Evolutionary conservation across 2,797 vertebrate species (phyloP).

Genomic region (Etheostoma perlongum): DNA sequence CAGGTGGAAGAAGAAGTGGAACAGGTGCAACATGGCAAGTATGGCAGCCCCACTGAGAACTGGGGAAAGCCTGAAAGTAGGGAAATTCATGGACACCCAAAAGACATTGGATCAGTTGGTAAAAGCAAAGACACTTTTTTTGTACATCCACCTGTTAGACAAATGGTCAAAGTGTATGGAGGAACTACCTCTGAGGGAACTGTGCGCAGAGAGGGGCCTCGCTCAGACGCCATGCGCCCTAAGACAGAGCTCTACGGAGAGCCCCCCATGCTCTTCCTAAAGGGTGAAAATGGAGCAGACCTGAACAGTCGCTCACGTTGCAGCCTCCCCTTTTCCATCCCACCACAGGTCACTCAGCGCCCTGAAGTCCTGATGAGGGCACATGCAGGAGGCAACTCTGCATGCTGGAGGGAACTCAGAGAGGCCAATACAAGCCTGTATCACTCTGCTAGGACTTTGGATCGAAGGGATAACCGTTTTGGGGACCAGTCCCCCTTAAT

Average conservation of each 20-base stretch:
- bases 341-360: slow-evolving; percentile 71
- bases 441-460: slow-evolving; percentile 81
- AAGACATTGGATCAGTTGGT: slow-evolving; percentile 45
- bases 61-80: slow-evolving; percentile 59
- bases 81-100: slow-evolving; percentile 61
- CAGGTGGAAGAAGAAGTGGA: slow-evolving; percentile 66
- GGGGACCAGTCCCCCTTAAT: slow-evolving; percentile 79
- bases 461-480: slow-evolving; percentile 77
- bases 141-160: slow-evolving; percentile 61
- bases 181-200: slow-evolving; percentile 67
- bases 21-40: slow-evolving; percentile 59
- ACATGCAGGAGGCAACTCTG: slow-evolving; percentile 70
- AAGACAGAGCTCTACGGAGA: slow-evolving; percentile 82
- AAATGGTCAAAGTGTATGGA: slow-evolving; percentile 75
- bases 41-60: slow-evolving; percentile 61
- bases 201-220: slow-evolving; percentile 74
- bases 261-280: slow-evolving; percentile 75
- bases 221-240: slow-evolving; percentile 74
- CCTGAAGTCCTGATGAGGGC: slow-evolving; percentile 81
- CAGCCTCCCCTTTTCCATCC: slow-evolving; percentile 77
- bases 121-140: slow-evolving; percentile 71
- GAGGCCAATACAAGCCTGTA: slow-evolving; percentile 76
- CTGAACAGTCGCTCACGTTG: slow-evolving; percentile 70
- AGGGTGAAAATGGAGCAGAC: slow-evolving; percentile 78
- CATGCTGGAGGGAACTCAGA: slow-evolving; percentile 78